Conservation (phyloP, 2,888 invertebrate species). For the Thereva nobilitata region DNA sequence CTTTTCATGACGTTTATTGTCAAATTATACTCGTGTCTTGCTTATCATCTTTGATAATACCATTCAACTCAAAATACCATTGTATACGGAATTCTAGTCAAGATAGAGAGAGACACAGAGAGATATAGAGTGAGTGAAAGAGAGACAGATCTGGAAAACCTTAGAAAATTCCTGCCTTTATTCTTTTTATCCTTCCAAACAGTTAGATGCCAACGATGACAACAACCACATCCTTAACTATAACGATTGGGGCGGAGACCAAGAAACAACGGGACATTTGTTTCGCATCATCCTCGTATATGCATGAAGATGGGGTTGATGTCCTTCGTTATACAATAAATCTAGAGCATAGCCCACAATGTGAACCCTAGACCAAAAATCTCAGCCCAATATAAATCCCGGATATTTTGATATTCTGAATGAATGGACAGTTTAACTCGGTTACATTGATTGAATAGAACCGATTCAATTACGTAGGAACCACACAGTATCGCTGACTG, state of each 20-base stretch:
- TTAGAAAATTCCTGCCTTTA: not conserved
- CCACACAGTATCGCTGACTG: too few species aligned
- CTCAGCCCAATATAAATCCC: slow-evolving; percentile 1
- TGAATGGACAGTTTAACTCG: slow-evolving; percentile 3
- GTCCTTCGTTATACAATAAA: too few species aligned
- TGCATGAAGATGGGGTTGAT: too few species aligned
- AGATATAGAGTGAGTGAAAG: too few species aligned
- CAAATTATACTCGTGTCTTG: slow-evolving; percentile 28
- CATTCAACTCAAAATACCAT: not conserved
- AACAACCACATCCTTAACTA: not conserved
- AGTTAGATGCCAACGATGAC: slow-evolving; percentile 22
- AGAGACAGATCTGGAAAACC: too few species aligned
- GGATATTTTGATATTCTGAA: not conserved
- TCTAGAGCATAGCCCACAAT: too few species aligned
- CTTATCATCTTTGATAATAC: slow-evolving; percentile 28
- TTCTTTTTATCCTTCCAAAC: slow-evolving; percentile 10
- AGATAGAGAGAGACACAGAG: too few species aligned
- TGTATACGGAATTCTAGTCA: too few species aligned
- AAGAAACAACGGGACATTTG: not conserved
- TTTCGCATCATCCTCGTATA: too few species aligned
- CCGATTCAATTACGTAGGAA: not conserved
- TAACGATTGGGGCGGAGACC: not conserved
- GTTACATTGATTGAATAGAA: slow-evolving; percentile 14
- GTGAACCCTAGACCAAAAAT: not conserved
- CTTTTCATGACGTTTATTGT: slow-evolving; percentile 25